Evolutionary conservation across 2,888 invertebrate genomes (phyloP).

Genomic region (Fissipunctia ypsillon): DNA sequence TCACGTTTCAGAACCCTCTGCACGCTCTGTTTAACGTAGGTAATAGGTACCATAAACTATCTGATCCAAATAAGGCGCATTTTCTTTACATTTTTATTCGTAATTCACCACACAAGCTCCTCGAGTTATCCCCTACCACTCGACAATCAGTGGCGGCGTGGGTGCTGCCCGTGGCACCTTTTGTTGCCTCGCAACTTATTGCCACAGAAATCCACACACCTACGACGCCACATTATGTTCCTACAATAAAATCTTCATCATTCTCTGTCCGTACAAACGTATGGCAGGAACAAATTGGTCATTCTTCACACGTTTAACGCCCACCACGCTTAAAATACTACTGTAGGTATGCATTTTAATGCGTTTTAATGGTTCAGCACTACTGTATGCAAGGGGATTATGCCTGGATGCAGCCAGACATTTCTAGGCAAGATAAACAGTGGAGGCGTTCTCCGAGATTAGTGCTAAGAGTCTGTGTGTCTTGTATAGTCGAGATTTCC

Average conservation of each 20-base stretch:
- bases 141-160: constrained; percentile 80
- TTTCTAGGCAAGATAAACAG: constrained; percentile 88
- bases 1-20: background rate
- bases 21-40: background rate
- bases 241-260: constrained; percentile 86
- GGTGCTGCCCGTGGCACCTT: constrained; percentile 76
- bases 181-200: constrained; percentile 83
- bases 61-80: constrained; percentile 24
- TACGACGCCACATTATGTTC: constrained; percentile 76
- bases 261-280: constrained; percentile 75
- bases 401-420: constrained; percentile 79
- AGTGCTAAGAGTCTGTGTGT: constrained; percentile 83
- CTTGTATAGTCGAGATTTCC: constrained; percentile 82
- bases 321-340: constrained; percentile 76
- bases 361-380: constrained; percentile 81
- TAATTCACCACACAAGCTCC: constrained; percentile 66
- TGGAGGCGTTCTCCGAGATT: constrained; percentile 84
- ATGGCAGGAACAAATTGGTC: constrained; percentile 86
- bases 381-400: constrained; percentile 84
- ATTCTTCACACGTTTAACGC: constrained; percentile 82
- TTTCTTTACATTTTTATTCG: constrained; percentile 60
- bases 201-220: constrained; percentile 79
- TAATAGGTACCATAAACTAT: background rate
- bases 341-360: constrained; percentile 68
- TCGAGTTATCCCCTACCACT: constrained; percentile 75